Evolutionary conservation across 2,797 vertebrate genomes (phyloP), one percentile per base, ranked within the genome.

Genomic region (Octomys mimax): DNA sequence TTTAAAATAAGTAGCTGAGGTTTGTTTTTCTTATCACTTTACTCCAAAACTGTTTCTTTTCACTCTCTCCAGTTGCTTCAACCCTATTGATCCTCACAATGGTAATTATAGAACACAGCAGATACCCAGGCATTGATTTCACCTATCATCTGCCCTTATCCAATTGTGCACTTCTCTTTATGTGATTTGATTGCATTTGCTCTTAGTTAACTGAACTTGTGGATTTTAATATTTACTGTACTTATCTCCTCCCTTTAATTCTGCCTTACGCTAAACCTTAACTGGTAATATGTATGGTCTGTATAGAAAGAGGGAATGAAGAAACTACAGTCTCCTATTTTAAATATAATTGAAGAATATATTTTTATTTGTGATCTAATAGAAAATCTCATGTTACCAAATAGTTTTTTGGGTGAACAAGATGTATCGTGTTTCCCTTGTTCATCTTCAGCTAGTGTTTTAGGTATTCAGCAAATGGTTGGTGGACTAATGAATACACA

Each of bases 361-460:
- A 62, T 33, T 39, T 71, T 91, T 88, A 81, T 36, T 64, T 92
- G 78, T 52, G 19, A 73, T 86, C 4, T 88, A 81, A 39, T 89
- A 85, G 39, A 96, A 96, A 81, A 81, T 71, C 24, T 89, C 8
- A 88, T 26, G 19, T 54, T 92, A 95, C 16, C 61, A 91, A 96
- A 82, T 19, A 92, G 31, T 93, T 82, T 1, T 42, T 39, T 83
- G 31, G 42, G 21, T 70, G 87, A 93, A 89, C 39, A 22, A 59
- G 6, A 22, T 89, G 87, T 61, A 64, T 64, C 3, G 1, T 73
- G 78, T 96, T 86, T 61, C 5, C 36, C 73, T 77, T 46, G 7
- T 75, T 68, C 87, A 79, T 84, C 36, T 92, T 86, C 33, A 93
- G 21, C 21, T 95, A 49, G 52, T 8, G 1, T 92, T 90, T 80